Evolutionary conservation across 2,888 invertebrate species (phyloP), one percentile per base, ranked within the genome.

Genomic region (Parasteatoda lunata): DNA sequence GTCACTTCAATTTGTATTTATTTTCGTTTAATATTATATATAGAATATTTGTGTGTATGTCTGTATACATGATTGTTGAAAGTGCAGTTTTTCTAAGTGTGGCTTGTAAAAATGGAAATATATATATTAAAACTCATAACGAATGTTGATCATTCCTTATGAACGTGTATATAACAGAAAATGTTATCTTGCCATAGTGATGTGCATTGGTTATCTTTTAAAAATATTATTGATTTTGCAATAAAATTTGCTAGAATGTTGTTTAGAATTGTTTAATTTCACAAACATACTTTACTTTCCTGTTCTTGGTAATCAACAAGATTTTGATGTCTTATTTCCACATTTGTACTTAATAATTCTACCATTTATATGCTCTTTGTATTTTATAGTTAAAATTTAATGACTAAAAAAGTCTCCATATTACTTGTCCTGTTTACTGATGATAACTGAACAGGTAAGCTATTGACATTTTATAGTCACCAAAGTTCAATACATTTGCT

Each of bases 171-270:
- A 73, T 76, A 84, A 83, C 70, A 82, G 76, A 59, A n/a, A 66
- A 83, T 77, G 75, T 73, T 79, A 83, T 88, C 72, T 88, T 84
- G 84, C 88, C 88, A 88, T 88, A 88, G 77, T 81, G 72, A 84
- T 88, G 88, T 88, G 88, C 76, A 88, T 88, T 72, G 78, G 79
- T 84, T 88, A 79, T 80, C 84, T 84, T 88, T 88, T 84, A 84
- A 81, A 88, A 83, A 88, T 84, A 83, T 80, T 84, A 84, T 84
- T 88, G 84, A 79, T 88, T 88, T 88, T 88, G 84, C 88, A 88
- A 88, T 84, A 88, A 88, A 88, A 88, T 88, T 88, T 88, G 83
- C 88, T 88, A 88, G 88, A 83, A 88, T 70, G 83, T 88, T 79
- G 68, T 47, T 54, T 65, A 45, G 52, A 13, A 45, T 73, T n/a